Conservation (phyloP, 2,797 vertebrate species). For the Apodemus agrarius region DNA sequence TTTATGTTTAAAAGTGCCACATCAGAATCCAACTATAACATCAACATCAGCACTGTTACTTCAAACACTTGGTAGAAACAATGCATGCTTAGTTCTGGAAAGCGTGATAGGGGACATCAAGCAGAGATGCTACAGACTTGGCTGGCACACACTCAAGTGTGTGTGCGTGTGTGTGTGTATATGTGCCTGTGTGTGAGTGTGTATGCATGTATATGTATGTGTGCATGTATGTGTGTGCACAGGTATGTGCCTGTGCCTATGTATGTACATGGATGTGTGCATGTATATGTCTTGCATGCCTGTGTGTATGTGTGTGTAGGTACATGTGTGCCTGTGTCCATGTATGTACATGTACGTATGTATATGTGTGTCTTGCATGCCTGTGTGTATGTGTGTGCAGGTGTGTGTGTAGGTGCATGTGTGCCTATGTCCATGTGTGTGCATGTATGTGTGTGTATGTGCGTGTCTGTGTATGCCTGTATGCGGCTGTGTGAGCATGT, state of each 20-base stretch:
- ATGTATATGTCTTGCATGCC: neutral
- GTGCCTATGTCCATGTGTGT: too few species aligned
- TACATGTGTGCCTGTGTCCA: too few species aligned
- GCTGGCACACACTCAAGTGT: neutral
- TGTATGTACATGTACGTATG: neutral
- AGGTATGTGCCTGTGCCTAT: neutral
- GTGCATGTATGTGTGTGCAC: neutral
- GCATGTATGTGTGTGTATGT: rapidly evolving
- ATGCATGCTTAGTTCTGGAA: neutral
- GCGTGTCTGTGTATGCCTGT: too few species aligned
- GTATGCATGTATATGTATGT: too few species aligned
- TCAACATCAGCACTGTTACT: slow-evolving; percentile 1
- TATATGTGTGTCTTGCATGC: too few species aligned
- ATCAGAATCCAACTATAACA: slow-evolving; percentile 65
- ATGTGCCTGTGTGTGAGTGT: too few species aligned
- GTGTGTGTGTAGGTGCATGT: neutral
- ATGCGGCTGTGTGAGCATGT: too few species aligned
- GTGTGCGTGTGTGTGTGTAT: neutral
- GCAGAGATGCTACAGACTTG: neutral
- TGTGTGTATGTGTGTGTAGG: too few species aligned
- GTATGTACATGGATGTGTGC: too few species aligned
- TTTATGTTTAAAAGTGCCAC: slow-evolving; percentile 61
- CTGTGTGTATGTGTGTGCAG: too few species aligned
- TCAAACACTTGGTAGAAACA: slow-evolving; percentile 19
- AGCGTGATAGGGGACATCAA: neutral